Evolutionary conservation across 2,113 vertebrate species (phyloP).

Genomic region (Cephalopholis sonnerati): DNA sequence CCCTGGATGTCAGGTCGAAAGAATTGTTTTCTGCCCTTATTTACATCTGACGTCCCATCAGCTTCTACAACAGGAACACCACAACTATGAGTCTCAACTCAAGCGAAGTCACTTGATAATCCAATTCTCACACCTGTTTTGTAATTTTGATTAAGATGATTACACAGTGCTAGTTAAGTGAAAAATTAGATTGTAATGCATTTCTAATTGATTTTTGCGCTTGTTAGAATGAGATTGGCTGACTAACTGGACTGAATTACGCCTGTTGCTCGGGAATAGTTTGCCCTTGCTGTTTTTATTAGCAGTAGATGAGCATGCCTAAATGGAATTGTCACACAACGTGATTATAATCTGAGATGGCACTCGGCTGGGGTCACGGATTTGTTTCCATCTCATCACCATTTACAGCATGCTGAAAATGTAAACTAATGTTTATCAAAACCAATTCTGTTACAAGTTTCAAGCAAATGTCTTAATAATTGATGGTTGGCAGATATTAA

Average conservation of each 20-base stretch:
- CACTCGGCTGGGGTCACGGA: not conserved
- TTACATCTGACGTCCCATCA: slow-evolving; percentile 20
- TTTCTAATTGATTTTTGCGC: slow-evolving; percentile 44
- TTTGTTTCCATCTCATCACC: not conserved
- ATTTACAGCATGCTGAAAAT: not conserved
- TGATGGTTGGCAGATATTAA: not conserved
- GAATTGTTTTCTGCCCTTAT: slow-evolving; percentile 33
- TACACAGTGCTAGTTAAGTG: slow-evolving; percentile 12
- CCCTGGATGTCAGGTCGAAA: not conserved
- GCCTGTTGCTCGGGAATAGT: slow-evolving; percentile 13
- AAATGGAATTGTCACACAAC: slow-evolving; percentile 8
- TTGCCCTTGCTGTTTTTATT: slow-evolving; percentile 9
- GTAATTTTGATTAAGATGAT: slow-evolving; percentile 39
- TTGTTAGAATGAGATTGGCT: slow-evolving; percentile 13
- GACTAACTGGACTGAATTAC: slow-evolving; percentile 11
- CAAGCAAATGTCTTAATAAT: not conserved
- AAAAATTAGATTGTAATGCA: slow-evolving; percentile 16
- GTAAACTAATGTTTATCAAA: not conserved
- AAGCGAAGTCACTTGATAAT: slow-evolving; percentile 1
- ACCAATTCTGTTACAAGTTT: not conserved
- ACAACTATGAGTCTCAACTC: not conserved
- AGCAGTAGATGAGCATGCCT: slow-evolving; percentile 10
- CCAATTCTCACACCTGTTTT: slow-evolving; percentile 23
- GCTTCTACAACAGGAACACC: not conserved
- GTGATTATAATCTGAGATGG: not conserved